Base-by-base conservation (phyloP, 2,797 vertebrate genomes). In the Balearica regulorum region DNA sequence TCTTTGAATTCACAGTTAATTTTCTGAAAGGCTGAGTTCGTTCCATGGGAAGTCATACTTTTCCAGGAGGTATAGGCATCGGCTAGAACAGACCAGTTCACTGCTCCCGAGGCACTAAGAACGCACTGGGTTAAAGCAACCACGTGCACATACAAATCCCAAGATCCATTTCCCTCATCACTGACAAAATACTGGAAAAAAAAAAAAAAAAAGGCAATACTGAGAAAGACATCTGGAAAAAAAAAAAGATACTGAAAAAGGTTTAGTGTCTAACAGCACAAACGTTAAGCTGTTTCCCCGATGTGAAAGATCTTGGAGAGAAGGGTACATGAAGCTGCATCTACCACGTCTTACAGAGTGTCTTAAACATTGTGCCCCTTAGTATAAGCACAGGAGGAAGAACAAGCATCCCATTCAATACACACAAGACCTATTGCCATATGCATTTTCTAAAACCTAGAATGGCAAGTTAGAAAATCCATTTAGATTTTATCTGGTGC, bases 51-150 rank as follows among this genome's bases (percentile, higher is more conserved):
- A 85, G 60, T 37, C 13, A 3, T 78, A 51, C 35, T 58, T 41
- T 95, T 82, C 55, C 0, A 0, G 64, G 28, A 87, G 37, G 39
- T 90, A 65, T 18, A 75, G 55, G 24, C 35, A 51, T 28, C 73
- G 84, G 55, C 48, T 88, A 86, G 84, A 89, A 77, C 44, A 94
- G 71, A 80, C n/a, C 82, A 85, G 68, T 91, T 93, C 43, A 77
- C 16, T 51, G 62, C 31, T 85, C 82, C 60, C 0, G 5, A 68
- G 61, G 85, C 89, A 60, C 13, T 77, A 39, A 64, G 69, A 62
- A 18, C 49, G 8, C 15, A 44, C 48, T 77, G 28, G 19, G 37
- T 65, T 87, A 46, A 57, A 57, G 54, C 51, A 81, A 85, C 43
- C 70, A 57, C 72, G 53, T 66, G 51, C 57, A 81, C 2, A 3